Evolutionary conservation across 1,140 invertebrate species (phyloP).

Genomic region (Patella vulgata): DNA sequence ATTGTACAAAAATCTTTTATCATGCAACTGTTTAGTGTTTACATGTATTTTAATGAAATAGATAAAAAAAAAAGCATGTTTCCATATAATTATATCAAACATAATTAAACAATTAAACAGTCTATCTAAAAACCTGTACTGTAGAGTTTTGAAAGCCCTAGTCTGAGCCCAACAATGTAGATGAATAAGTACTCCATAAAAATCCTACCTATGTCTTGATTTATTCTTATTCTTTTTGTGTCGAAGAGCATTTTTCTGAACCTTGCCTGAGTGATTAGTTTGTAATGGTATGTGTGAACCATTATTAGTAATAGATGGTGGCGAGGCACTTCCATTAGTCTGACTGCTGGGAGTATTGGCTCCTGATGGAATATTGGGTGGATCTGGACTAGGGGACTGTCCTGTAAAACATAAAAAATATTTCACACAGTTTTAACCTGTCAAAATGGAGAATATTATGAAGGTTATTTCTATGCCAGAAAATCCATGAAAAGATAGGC

Average conservation of each 20-base stretch:
- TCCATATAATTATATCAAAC: not conserved
- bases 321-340: constrained; percentile 66
- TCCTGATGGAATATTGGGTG: constrained; percentile 79
- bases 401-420: constrained; percentile 24
- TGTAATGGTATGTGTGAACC: constrained; percentile 43
- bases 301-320: constrained; percentile 28
- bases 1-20: too few species aligned
- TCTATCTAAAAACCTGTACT: not conserved
- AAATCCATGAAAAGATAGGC: too few species aligned
- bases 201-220: constrained; percentile 58
- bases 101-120: not conserved
- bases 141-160: not conserved
- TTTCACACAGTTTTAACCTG: too few species aligned
- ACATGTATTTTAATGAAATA: not conserved
- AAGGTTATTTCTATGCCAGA: too few species aligned
- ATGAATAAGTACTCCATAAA: not conserved
- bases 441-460: too few species aligned
- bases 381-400: constrained; percentile 88
- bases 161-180: too few species aligned
- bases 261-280: constrained; percentile 63
- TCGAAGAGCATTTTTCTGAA: constrained; percentile 64
- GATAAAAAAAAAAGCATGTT: not conserved
- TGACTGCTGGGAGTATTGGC: constrained; percentile 70
- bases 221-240: constrained; percentile 68
- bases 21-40: too few species aligned